phyloP scores from a whole-genome alignment of 2,888 invertebrate genomes.

The Campoplex nolae region DNA sequence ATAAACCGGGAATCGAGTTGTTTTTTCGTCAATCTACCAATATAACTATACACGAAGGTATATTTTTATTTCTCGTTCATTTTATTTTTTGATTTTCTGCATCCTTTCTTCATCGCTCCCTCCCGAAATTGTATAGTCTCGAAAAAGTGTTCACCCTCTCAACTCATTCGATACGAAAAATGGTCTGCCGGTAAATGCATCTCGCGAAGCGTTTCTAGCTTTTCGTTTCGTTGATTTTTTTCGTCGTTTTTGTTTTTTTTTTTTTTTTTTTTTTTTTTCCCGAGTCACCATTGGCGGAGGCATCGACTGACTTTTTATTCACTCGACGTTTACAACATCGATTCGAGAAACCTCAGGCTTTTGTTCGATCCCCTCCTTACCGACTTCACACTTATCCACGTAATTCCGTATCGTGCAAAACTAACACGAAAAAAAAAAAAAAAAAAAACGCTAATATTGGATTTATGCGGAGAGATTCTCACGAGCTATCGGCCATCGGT shows the following conservation, averaged over 20 bases:
- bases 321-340: background rate
- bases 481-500: constrained; percentile 1
- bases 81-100: constrained; percentile 6
- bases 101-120: background rate
- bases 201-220: constrained; percentile 48
- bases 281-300: constrained; percentile 25
- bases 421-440: background rate
- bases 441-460: constrained; percentile 8
- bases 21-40: too few species aligned
- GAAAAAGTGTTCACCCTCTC: background rate
- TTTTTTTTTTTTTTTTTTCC: constrained; percentile 29
- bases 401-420: background rate
- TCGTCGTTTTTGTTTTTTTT: constrained; percentile 12
- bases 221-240: constrained; percentile 40
- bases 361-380: constrained; percentile 11
- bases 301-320: background rate
- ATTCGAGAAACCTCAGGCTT: constrained; percentile 15
- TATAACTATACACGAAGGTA: background rate
- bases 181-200: constrained; percentile 52
- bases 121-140: constrained; percentile 9
- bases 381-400: background rate
- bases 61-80: constrained; percentile 24
- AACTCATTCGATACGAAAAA: constrained; percentile 39
- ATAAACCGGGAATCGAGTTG: too few species aligned
- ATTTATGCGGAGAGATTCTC: constrained; percentile 2